Evolutionary conservation across 2,113 vertebrate species (phyloP).

Genomic region (Lonchura striata): DNA sequence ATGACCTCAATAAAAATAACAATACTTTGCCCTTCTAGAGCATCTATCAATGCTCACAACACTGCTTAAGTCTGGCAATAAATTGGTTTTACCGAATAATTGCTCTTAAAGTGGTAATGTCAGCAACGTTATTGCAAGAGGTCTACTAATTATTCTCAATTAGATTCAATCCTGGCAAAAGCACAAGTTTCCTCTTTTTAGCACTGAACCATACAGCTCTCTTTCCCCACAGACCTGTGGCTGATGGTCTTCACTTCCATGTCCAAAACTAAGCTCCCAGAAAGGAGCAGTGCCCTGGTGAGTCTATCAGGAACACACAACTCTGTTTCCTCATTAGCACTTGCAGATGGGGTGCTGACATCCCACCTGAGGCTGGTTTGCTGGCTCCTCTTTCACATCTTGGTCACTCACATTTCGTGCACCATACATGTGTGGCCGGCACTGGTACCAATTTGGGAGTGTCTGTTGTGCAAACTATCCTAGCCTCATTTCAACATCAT

Average conservation of each 20-base stretch:
- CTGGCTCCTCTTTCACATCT: background rate
- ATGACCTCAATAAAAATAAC: background rate
- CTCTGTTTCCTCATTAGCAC: background rate
- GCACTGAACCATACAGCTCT: fast-evolving
- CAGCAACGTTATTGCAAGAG: background rate
- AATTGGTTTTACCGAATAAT: background rate
- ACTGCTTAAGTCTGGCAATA: background rate
- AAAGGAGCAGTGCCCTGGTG: background rate
- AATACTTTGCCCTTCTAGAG: background rate
- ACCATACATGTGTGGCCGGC: background rate
- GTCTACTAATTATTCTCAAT: background rate
- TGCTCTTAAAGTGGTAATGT: background rate
- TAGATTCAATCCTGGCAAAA: background rate
- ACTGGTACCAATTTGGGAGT: background rate
- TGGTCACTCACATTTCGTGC: background rate
- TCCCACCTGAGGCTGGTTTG: background rate
- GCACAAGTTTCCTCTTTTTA: background rate
- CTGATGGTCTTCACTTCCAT: background rate
- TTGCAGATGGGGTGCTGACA: background rate
- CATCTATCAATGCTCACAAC: background rate
- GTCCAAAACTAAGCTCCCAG: background rate
- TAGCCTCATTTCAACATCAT: background rate
- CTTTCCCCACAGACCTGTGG: background rate
- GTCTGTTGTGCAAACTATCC: conserved; percentile 1
- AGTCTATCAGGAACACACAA: background rate